Conservation (phyloP, 2,888 invertebrate genomes). For the Pandemis heparana region DNA sequence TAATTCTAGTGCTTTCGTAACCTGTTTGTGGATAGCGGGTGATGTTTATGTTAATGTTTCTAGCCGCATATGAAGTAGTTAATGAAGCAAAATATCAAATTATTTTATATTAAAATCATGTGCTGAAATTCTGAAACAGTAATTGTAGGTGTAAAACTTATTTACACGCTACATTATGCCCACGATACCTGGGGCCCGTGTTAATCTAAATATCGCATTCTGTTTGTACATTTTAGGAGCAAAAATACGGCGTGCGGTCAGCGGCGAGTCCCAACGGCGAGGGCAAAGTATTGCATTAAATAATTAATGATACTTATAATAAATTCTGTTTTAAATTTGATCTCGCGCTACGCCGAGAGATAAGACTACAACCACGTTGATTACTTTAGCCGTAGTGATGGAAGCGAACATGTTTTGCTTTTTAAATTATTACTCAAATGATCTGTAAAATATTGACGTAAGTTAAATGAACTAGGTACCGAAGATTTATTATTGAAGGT, state of each 20-base stretch:
- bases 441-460: no score
- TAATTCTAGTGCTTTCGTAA: no score
- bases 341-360: slow-evolving; percentile 61
- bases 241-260: slow-evolving; percentile 76
- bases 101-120: neutral
- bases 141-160: slow-evolving; percentile 51
- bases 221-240: slow-evolving; percentile 71
- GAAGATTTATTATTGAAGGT: no score
- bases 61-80: no score
- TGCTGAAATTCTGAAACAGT: slow-evolving; percentile 24
- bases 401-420: neutral
- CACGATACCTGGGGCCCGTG: slow-evolving; percentile 56
- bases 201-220: slow-evolving; percentile 80
- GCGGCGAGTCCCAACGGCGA: slow-evolving; percentile 52
- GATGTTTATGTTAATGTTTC: no score
- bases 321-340: slow-evolving; percentile 83
- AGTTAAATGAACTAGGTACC: no score
- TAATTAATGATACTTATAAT: slow-evolving; percentile 81
- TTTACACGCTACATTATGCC: slow-evolving; percentile 50
- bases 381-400: neutral
- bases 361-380: slow-evolving; percentile 1
- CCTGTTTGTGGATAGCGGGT: no score
- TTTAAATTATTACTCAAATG: no score
- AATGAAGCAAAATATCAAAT: neutral
- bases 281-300: slow-evolving; percentile 71